Evolutionary conservation across 2,113 vertebrate genomes (phyloP).

Genomic region (Mirounga angustirostris): DNA sequence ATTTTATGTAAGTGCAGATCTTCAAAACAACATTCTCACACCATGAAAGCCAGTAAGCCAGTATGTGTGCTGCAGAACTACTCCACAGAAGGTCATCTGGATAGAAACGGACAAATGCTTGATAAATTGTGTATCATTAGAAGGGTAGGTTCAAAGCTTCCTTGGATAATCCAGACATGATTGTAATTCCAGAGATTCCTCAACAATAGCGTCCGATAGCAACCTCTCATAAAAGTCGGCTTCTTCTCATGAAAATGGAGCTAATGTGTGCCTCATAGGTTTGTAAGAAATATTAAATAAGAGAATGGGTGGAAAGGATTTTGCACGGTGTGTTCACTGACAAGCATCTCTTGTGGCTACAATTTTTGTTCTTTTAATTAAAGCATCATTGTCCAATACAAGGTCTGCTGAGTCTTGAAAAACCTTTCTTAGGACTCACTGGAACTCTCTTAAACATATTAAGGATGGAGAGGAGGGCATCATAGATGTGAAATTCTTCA

Average conservation of each 20-base stretch:
- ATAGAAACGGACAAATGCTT: neutral
- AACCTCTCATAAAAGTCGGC: neutral
- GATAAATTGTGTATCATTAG: neutral
- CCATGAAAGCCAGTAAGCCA: neutral
- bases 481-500: neutral
- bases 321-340: neutral
- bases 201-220: neutral
- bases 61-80: neutral
- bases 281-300: neutral
- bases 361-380: constrained; percentile 28
- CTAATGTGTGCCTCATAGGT: neutral
- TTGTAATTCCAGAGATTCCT: neutral
- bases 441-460: neutral
- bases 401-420: neutral
- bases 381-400: neutral
- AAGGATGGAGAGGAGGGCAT: neutral
- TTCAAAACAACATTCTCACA: constrained; percentile 1
- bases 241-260: neutral
- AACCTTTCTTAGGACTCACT: neutral
- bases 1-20: constrained; percentile 35
- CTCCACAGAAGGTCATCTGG: neutral
- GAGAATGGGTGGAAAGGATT: neutral
- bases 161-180: neutral
- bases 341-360: neutral
- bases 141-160: neutral